Conservation (phyloP, 2,797 vertebrate genomes). For the Acanthurus tractus region DNA sequence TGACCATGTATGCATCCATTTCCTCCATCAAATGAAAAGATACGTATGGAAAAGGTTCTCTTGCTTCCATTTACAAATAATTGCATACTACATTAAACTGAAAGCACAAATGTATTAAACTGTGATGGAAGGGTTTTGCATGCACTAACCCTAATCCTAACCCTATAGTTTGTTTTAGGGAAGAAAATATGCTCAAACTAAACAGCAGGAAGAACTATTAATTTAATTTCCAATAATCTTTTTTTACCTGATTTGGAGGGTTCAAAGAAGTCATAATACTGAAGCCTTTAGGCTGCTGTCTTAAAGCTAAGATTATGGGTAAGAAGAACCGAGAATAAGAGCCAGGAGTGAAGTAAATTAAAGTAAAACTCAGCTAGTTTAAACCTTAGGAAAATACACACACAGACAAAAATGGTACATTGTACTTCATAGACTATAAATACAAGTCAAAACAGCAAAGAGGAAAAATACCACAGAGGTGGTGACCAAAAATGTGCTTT, state of each 20-base stretch:
- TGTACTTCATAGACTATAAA: constrained; percentile 30
- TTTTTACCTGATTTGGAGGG: background rate
- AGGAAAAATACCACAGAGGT: constrained; percentile 6
- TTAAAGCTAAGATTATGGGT: background rate
- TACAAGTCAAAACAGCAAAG: constrained; percentile 21
- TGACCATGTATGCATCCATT: background rate
- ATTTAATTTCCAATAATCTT: background rate
- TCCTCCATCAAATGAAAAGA: background rate
- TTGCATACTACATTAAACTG: background rate
- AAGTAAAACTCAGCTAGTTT: background rate
- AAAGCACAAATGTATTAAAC: background rate
- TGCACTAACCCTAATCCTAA: too few species aligned
- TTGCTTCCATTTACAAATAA: background rate
- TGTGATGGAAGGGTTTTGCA: background rate
- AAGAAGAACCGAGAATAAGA: background rate
- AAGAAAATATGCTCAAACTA: background rate
- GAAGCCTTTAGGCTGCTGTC: background rate
- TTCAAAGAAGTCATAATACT: background rate
- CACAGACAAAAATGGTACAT: constrained; percentile 6
- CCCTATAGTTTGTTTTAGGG: background rate
- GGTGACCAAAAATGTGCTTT: background rate
- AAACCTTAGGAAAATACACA: constrained; percentile 12
- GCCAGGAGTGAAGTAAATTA: constrained; percentile 15
- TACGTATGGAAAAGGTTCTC: background rate
- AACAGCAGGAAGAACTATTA: background rate